Evolutionary conservation across 1,140 invertebrate genomes (phyloP), one percentile per base, ranked within the genome.

Genomic region (Monochamus saltuarius): DNA sequence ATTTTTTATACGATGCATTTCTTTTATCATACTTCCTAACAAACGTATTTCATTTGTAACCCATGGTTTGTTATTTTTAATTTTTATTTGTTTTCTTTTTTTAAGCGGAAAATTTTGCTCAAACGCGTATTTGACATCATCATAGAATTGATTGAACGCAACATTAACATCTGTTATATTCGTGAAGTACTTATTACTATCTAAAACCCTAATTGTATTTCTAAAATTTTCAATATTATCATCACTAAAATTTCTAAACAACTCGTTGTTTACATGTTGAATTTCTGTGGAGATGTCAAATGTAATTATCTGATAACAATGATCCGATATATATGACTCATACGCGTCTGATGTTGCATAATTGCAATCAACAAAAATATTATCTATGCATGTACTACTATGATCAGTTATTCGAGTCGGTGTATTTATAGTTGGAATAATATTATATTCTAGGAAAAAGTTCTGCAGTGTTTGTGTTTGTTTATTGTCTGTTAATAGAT

Each of bases 351-450:
- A 22, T 13, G 14, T 13, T 34, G 14, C 34, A n/a, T 35, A 22
- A 16, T 51, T 34, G 34, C 29, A 35, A 16, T 51, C 36, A 13
- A 22, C 29, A 35, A 51, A 51, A 51, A 37, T 51, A 51, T 51
- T 51, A 34, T 51, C 29, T 51, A 37, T 51, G 34, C 22, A 51
- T 46, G 45, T 46, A 50, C n/a, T 50, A 34, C 34, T 50, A 34
- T 34, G 22, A 50, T n/a, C 13, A 36, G 47, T 50, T n/a, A 50
- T 14, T 50, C 47, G 29, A n/a, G 34, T 50, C 22, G 47, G 47
- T 34, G 22, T 34, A 19, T 36, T 13, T 16, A 46, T 46, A 46
- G n/a, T 13, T 16, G 13, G 45, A 6, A 13, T 46, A 35, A 37
- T 51, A 11, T 37, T 51, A 51, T 13, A 51, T 13, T 51, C 45